Evolutionary conservation across 1,140 invertebrate genomes (phyloP).

Genomic region (Temnothorax longispinosus): DNA sequence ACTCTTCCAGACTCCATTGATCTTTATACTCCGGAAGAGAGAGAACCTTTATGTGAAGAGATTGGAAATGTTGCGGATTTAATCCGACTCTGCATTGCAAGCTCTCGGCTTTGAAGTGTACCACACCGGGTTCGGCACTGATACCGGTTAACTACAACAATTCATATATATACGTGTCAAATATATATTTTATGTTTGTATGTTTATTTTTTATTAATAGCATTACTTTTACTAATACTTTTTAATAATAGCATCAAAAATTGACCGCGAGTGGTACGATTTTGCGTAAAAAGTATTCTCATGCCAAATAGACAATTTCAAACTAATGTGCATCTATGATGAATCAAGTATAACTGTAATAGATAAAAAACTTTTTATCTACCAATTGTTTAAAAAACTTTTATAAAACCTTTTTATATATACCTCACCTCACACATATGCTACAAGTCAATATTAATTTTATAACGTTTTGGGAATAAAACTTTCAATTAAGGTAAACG

Average conservation of each 20-base stretch:
- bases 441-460: not conserved
- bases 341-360: not conserved
- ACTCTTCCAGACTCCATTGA: constrained; percentile 94
- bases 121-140: constrained; percentile 93
- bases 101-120: constrained; percentile 94
- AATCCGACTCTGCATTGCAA: constrained; percentile 94
- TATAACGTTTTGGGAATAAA: not conserved
- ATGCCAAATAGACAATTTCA: not conserved
- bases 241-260: not conserved
- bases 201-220: not conserved
- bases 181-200: constrained; percentile 8
- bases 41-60: constrained; percentile 95
- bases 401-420: not conserved
- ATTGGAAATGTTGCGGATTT: constrained; percentile 95
- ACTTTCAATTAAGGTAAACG: not conserved
- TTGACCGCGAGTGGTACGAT: not conserved
- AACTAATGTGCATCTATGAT: not conserved
- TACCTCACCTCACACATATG: not conserved
- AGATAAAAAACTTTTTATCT: too few species aligned
- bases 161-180: not conserved
- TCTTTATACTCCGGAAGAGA: constrained; percentile 94
- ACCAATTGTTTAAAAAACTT: too few species aligned
- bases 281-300: not conserved
- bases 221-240: not conserved
- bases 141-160: constrained; percentile 88